Percentiles rank a stretch among this genome's conserved stretches.
Conservation (phyloP, 1,140 invertebrate genomes). For the Archegozetes longisetosus region DNA sequence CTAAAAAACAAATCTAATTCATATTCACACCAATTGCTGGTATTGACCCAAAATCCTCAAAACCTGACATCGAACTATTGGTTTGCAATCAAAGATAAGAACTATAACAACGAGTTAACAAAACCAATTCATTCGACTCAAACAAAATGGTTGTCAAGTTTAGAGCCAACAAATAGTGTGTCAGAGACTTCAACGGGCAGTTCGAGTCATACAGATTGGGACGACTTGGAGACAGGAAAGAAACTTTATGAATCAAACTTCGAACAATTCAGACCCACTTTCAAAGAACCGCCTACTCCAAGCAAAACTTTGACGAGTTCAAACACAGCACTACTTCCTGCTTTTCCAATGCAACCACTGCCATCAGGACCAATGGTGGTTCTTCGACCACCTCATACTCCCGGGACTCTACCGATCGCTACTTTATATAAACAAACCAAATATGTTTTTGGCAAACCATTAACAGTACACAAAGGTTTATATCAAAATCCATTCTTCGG, state of each 20-base stretch:
- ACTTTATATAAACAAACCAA: neutral
- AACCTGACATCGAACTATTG: too few species aligned
- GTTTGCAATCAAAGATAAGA: too few species aligned
- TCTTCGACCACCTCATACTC: neutral
- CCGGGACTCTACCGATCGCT: neutral
- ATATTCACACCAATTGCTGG: too few species aligned
- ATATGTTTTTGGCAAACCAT: neutral
- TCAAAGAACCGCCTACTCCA: neutral
- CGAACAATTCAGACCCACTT: neutral
- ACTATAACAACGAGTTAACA: too few species aligned
- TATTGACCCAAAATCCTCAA: too few species aligned
- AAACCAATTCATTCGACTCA: too few species aligned
- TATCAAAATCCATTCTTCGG: neutral
- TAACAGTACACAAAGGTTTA: neutral
- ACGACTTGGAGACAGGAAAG: neutral
- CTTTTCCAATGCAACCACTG: neutral
- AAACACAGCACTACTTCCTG: neutral
- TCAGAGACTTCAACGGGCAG: too few species aligned
- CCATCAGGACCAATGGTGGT: neutral
- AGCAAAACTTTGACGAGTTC: neutral
- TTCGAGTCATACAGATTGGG: neutral
- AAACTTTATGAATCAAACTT: neutral
- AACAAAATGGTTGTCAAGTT: too few species aligned
- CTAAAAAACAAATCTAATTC: too few species aligned
- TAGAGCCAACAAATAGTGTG: too few species aligned